A percentile compares a stretch with the other conserved stretches of the same genome.
phyloP scores from a whole-genome alignment of 2,797 vertebrate species.

The Cryptoprocta ferox region DNA sequence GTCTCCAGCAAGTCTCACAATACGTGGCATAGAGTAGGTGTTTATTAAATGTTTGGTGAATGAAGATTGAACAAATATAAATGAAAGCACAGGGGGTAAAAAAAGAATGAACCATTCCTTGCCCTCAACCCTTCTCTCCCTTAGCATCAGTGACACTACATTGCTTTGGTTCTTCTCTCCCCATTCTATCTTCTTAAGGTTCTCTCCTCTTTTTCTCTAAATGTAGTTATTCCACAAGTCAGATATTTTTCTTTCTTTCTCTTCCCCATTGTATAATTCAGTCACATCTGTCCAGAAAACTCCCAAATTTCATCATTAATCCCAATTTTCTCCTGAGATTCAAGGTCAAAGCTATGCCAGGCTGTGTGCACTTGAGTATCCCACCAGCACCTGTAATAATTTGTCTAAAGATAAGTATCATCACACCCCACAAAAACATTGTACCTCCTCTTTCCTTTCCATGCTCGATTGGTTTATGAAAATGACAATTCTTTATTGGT shows the following conservation, averaged over 20 bases:
- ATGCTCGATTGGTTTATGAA: neutral
- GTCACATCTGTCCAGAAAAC: neutral
- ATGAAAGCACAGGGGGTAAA: neutral
- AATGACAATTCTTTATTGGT: neutral
- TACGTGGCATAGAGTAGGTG: neutral
- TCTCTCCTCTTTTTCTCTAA: neutral
- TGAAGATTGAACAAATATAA: neutral
- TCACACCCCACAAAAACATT: neutral
- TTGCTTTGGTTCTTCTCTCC: neutral
- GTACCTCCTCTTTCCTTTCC: neutral
- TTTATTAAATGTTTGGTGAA: neutral
- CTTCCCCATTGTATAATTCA: neutral
- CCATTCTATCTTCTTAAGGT: neutral
- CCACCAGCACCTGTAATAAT: neutral
- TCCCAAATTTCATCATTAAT: neutral
- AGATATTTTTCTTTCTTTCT: neutral
- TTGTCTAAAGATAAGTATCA: neutral
- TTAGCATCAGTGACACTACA: rapidly evolving
- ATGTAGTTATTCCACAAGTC: neutral
- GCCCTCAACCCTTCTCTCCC: neutral
- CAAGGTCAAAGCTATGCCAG: neutral
- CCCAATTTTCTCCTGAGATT: neutral
- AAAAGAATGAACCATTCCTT: neutral
- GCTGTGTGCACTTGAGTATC: neutral
- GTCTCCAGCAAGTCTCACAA: neutral